Evolutionary conservation across 2,797 vertebrate species (phyloP).

Genomic region (Hipposideros larvatus): DNA sequence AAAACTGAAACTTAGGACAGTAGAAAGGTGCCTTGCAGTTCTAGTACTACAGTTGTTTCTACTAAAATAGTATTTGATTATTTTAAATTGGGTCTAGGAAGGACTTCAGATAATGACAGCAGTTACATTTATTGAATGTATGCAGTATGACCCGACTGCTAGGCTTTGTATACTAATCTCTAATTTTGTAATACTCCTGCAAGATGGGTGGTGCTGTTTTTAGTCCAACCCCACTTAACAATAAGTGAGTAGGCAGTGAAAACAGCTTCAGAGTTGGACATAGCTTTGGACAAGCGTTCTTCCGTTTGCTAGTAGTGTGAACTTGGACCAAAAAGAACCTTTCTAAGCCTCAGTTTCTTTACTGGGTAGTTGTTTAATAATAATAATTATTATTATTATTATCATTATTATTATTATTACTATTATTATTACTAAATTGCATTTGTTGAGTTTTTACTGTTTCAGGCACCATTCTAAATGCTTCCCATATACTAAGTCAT

Average conservation of each 20-base stretch:
- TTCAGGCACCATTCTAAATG: neutral
- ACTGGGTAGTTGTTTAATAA: neutral
- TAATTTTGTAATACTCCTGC: neutral
- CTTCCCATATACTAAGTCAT: neutral
- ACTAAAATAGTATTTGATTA: neutral
- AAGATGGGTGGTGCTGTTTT: neutral
- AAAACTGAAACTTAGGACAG: neutral
- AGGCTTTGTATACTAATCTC: neutral
- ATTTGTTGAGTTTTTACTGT: slow-evolving; percentile 14
- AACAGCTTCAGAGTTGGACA: neutral
- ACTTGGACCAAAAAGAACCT: slow-evolving; percentile 6
- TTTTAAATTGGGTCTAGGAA: slow-evolving; percentile 27
- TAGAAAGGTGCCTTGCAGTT: neutral
- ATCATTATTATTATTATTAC: neutral
- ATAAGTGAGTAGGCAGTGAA: neutral
- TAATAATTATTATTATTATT: neutral
- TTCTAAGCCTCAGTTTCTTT: slow-evolving; percentile 13
- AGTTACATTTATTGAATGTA: neutral
- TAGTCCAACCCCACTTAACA: neutral
- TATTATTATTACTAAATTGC: neutral
- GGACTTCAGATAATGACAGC: neutral
- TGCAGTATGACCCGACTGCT: neutral
- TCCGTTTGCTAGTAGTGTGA: neutral
- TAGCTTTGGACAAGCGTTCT: neutral
- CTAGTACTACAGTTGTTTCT: neutral